phyloP scores from a whole-genome alignment of 2,797 vertebrate species.

The Characodon lateralis region DNA sequence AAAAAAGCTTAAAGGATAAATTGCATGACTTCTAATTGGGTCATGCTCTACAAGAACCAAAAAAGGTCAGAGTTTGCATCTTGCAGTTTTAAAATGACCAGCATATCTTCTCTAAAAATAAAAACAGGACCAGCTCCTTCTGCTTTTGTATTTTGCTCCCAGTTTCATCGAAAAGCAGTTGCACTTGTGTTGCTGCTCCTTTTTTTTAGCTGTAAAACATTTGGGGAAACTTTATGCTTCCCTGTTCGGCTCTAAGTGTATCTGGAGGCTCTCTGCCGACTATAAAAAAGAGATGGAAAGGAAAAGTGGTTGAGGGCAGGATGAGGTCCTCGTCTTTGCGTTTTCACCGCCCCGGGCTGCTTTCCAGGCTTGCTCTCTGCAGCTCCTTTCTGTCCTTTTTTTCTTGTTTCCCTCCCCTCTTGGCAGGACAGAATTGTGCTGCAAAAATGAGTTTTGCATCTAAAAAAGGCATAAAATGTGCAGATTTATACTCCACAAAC shows the following conservation, averaged over 20 bases:
- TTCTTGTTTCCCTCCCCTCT: conserved; percentile 23
- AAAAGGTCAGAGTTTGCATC: conserved; percentile 53
- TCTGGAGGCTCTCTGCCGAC: conserved; percentile 75
- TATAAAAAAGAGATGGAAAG: conserved; percentile 73
- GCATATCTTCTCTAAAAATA: conserved; percentile 24
- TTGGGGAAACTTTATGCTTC: conserved; percentile 80
- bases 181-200: conserved; percentile 45
- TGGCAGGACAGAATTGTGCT: conserved; percentile 60
- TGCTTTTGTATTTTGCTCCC: conserved; percentile 24
- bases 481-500: conserved; percentile 56
- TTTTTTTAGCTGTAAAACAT: conserved; percentile 78
- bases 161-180: conserved; percentile 51
- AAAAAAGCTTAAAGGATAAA: conserved; percentile 38
- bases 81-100: conserved; percentile 43
- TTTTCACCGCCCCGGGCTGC: conserved; percentile 60
- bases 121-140: conserved; percentile 47
- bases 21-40: conserved; percentile 50
- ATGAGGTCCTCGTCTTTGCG: conserved; percentile 71
- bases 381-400: conserved; percentile 37
- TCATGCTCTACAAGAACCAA: conserved; percentile 49
- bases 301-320: conserved; percentile 78
- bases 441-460: conserved; percentile 71
- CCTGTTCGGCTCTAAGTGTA: conserved; percentile 74
- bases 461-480: conserved; percentile 66
- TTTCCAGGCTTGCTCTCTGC: conserved; percentile 66